Evolutionary conservation across 2,113 vertebrate genomes (phyloP), one percentile per base, ranked within the genome.

Genomic region (Climacteris rufus): DNA sequence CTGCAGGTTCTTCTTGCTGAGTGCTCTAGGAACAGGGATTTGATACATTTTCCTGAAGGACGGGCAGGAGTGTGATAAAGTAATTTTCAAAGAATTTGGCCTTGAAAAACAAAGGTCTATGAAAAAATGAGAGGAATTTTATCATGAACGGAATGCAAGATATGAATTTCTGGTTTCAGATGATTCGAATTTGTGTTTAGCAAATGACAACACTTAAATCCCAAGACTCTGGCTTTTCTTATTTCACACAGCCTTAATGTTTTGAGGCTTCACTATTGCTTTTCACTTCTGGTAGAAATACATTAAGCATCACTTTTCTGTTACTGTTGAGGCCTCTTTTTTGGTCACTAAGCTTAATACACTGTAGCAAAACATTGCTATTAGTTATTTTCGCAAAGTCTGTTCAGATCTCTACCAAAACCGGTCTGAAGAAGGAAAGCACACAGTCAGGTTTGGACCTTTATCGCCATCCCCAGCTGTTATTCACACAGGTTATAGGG

Each of bases 31-130:
- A 79, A 71, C 5, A 42, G 37, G 13, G 39, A 77, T 68, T 92
- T 92, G 89, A 91, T 90, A 90, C 6, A 5, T 77, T 94, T 96
- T 96, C 94, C 87, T 97, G 90, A 89, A 83, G 96, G 80, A 40
- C 91, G 40, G 79, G 13, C 19, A 40, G 71, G 52, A 75, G 75
- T 89, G 49, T 77, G 61, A 52, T 92, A 75, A 96, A 94, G 72
- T 54, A 50, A 79, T 97, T 96, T 93, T 93, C 83, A 79, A 87
- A 92, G 39, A 68, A 49, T 53, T 86, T 87, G 63, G 87, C 89
- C 83, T 70, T 75, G 57, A 10, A 28, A 95, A 94, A 93, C 13
- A 40, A 74, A 86, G 56, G 65, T 89, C 77, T 83, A 68, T 93
- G 83, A 93, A 94, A 84, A 96, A 85, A 10, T 24, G 37, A 90